Conservation (phyloP, 2,888 invertebrate species). For the Agrotis clavis region DNA sequence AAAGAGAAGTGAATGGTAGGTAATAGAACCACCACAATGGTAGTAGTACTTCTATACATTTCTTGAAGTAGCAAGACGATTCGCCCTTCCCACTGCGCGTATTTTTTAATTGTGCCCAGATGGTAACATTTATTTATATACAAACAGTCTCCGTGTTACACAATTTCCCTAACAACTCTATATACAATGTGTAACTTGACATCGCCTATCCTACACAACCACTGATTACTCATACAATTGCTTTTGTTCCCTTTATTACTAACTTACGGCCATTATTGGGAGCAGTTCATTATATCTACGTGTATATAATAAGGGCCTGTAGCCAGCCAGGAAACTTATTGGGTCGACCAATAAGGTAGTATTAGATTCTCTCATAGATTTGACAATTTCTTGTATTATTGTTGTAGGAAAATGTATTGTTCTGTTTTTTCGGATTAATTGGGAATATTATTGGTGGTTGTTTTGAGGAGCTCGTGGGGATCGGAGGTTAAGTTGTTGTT, state of each 20-base stretch:
- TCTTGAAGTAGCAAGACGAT: too few relatives aligned
- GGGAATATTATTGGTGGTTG: not conserved
- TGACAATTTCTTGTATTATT: conserved; percentile 42
- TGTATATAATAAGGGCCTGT: conserved; percentile 10
- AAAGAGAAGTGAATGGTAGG: too few relatives aligned
- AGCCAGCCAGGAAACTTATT: conserved; percentile 17
- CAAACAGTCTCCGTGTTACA: too few relatives aligned
- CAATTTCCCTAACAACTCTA: not conserved
- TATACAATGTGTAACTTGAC: not conserved
- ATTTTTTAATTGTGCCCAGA: too few relatives aligned
- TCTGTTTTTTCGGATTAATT: conserved; percentile 33
- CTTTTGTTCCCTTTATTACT: conserved; percentile 53
- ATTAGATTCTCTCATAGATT: conserved; percentile 42
- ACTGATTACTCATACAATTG: conserved; percentile 46
- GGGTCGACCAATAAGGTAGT: conserved; percentile 33
- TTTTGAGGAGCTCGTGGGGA: not conserved
- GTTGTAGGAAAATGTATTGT: conserved; percentile 31
- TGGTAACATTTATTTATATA: too few relatives aligned
- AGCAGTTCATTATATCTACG: conserved; percentile 52
- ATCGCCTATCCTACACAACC: not conserved
- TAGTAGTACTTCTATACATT: too few relatives aligned
- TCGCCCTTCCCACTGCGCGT: too few relatives aligned
- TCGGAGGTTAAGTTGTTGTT: too few relatives aligned
- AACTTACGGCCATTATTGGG: conserved; percentile 41
- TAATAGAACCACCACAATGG: too few relatives aligned